Conservation (phyloP, 2,888 invertebrate species). For the Drosophila maculinotata region DNA sequence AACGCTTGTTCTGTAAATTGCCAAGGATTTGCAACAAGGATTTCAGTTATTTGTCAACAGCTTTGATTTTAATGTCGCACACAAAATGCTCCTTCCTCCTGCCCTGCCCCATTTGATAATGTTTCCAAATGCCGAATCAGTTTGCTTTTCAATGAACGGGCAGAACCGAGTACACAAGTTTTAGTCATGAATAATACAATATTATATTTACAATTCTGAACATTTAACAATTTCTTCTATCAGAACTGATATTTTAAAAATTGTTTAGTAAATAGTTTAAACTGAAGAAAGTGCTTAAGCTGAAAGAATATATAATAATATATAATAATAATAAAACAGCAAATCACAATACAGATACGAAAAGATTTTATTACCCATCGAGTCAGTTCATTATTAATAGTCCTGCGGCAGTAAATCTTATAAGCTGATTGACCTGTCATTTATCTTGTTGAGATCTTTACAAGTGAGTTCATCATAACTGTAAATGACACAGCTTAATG, state of each 20-base stretch:
- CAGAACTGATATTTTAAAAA: too few relatives aligned
- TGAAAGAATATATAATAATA: too few relatives aligned
- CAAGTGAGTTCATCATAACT: conserved; percentile 35
- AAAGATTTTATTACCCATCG: too few relatives aligned
- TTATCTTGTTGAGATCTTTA: neutral
- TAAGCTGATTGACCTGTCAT: neutral
- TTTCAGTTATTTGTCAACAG: conserved; percentile 79
- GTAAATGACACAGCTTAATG: conserved; percentile 28
- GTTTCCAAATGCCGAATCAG: neutral
- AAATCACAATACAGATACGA: too few relatives aligned
- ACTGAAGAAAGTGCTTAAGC: too few relatives aligned
- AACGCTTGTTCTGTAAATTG: conserved; percentile 73
- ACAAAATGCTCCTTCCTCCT: conserved; percentile 5
- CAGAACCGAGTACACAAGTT: neutral
- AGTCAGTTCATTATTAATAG: too few relatives aligned
- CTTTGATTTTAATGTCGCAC: conserved; percentile 72
- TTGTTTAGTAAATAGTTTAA: too few relatives aligned
- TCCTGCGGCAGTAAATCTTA: too few relatives aligned
- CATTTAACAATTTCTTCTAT: too few relatives aligned
- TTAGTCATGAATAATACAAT: neutral
- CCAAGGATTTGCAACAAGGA: conserved; percentile 70
- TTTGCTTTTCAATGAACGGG: neutral
- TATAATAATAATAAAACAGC: too few relatives aligned
- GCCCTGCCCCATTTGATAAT: neutral
- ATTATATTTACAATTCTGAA: too few relatives aligned